These are phyloP conservation scores for Seriola aureovittata DNA, from an alignment of 2,113 vertebrate genomes.

Conservation along the genomic window DNA sequence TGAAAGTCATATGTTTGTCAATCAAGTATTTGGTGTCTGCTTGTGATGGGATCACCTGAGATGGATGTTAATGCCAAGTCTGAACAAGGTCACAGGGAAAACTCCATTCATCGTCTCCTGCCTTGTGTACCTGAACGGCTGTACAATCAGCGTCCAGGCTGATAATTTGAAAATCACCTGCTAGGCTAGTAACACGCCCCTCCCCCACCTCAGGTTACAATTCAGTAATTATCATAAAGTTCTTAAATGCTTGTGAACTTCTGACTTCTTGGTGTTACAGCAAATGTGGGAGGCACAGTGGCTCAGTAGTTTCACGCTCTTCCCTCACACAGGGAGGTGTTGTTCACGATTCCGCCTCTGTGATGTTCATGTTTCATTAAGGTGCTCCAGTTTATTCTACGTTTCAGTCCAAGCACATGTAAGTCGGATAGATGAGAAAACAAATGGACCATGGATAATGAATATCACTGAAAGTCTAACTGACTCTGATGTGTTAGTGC, in stretches of 20 bases:
- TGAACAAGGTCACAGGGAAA: too few relatives aligned
- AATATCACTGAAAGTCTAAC: too few relatives aligned
- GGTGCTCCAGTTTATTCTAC: background rate
- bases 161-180: background rate
- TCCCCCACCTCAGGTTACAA: background rate
- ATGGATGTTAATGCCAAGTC: too few relatives aligned
- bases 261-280: background rate
- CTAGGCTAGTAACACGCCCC: background rate
- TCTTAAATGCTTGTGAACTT: background rate
- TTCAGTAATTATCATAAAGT: background rate
- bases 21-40: too few relatives aligned
- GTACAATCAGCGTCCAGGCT: background rate
- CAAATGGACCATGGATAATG: background rate
- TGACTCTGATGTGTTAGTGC: background rate
- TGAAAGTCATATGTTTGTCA: too few relatives aligned
- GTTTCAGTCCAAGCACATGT: background rate
- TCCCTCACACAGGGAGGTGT: background rate
- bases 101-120: too few relatives aligned
- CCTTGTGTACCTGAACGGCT: background rate
- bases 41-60: too few relatives aligned
- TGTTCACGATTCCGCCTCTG: background rate
- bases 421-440: background rate
- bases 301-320: background rate
- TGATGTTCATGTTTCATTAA: background rate
- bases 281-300: background rate